A percentile compares a stretch with the other conserved stretches of the same genome.
Evolutionary conservation across 2,797 vertebrate genomes (phyloP).

Genomic region (Onychomys torridus): DNA sequence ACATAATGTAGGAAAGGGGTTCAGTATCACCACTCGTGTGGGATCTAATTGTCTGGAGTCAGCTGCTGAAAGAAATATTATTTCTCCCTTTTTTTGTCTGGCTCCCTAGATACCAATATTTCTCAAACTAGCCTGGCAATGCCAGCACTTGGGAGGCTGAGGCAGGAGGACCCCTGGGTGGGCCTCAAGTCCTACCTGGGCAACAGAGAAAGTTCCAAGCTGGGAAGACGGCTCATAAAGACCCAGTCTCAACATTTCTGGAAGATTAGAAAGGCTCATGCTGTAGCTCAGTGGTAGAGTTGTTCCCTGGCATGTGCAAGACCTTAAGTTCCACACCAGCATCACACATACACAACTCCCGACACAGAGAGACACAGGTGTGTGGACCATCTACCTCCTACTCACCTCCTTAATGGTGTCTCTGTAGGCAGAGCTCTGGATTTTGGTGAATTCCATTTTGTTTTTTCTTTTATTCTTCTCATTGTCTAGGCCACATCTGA

Average conservation of each 20-base stretch:
- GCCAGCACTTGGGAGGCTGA: not conserved
- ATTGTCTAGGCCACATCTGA: not conserved
- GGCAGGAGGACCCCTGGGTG: not conserved
- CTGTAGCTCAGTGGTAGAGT: not conserved
- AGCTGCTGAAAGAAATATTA: not conserved
- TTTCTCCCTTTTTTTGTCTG: not conserved
- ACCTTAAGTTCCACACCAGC: not conserved
- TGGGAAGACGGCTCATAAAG: not conserved
- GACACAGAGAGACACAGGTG: not conserved
- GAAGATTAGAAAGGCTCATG: not conserved
- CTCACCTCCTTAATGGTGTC: not conserved
- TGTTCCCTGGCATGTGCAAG: not conserved
- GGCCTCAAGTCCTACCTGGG: not conserved
- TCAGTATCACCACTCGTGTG: not conserved
- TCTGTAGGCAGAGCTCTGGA: not conserved
- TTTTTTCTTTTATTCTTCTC: slow-evolving; percentile 20
- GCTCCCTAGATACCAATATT: not conserved
- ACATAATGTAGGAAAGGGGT: not conserved
- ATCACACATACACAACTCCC: not conserved
- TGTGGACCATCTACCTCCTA: not conserved
- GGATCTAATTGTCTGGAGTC: not conserved
- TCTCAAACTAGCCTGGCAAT: not conserved
- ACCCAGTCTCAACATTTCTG: not conserved
- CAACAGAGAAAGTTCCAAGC: not conserved
- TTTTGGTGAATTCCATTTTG: slow-evolving; percentile 35